Base-by-base conservation (phyloP, 2,888 invertebrate species). In the Euspilapteryx auroguttella region DNA sequence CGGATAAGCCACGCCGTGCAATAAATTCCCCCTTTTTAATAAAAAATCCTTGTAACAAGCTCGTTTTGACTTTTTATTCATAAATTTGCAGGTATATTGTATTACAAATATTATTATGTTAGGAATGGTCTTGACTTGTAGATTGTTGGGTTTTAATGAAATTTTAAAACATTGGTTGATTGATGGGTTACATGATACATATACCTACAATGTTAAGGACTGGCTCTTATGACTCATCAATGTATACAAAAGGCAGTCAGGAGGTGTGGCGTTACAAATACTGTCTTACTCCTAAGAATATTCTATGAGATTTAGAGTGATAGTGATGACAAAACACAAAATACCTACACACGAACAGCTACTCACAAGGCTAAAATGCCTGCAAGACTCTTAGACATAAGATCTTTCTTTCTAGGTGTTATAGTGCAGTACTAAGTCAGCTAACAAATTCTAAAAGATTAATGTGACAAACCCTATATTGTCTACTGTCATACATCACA, bases 401-500 rank as follows among this genome's bases (percentile, higher is more conserved):
- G 8, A 6, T 17, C 5, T 17, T 17, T 6, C 5, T 17, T 8
- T 17, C 5, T 17, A 8, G 17, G 8, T 17, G 17, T 17, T 17
- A 8, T 17, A 49, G 71, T 75, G 71, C 71, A 56, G 52, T 59
- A 47, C 66, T 66, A 73, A 61, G 55, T 59, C 45, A 58, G 61
- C 68, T 73, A 73, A 49, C 48, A 49, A 58, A 57, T 59, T 54
- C 65, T 66, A 66, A 58, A 28, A 59, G 56, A 57, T 65, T 61
- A 61, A 66, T 68, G 68, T 68, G 76, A 75, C 66, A 69, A 68
- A 62, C 57, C 58, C 68, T 73, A 75, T 75, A 76, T 77, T 73
- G 77, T 77, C 77, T 76, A 76, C 64, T 61, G 66, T 75, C 76
- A 69, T 76, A 76, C 76, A 77, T 77, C 77, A 77, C 77, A 77